Base-by-base conservation (phyloP, 2,113 vertebrate genomes). In the Pseudolaguvia tuberculata region DNA sequence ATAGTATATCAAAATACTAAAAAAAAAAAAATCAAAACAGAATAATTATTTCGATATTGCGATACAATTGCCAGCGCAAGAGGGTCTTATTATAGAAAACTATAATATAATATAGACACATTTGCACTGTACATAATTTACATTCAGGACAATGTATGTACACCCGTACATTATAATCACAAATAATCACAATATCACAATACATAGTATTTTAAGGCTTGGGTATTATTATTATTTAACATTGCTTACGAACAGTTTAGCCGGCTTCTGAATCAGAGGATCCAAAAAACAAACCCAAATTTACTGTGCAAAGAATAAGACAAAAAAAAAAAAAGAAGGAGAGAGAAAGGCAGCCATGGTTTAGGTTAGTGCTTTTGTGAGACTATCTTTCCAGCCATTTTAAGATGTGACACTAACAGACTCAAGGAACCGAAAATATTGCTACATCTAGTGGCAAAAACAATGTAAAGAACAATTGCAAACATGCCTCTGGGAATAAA, bases 181-280 rank as follows among this genome's bases (percentile, higher is more conserved):
- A 85, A 81, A 86, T 85, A 88, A 85, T 91, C 86, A 88, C 88
- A 88, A 90, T 90, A 90, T 90, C 84, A 88, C 88, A 91, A 91
- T 90, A 90, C 88, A 91, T 89, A 91, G 89, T 91, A 91, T 91
- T 90, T 91, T 88, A 90, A 89, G 87, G 86, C 89, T 87, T 90
- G 85, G 86, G 86, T 85, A 45, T 27, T 27, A n/a, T 17, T 57
- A 75, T 83, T 62, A 25, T 75, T 66, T 55, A 51, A 77, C 61
- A 62, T 80, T 75, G 69, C 78, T 76, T 66, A 67, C 65, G 63
- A 75, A 72, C 62, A 72, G 70, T 78, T 86, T 83, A 78, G 77
- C 78, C 70, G 82, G 86, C 83, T 83, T 86, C 77, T 84, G 84
- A 85, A 89, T 87, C 83, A 87, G 85, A 84, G 85, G 79, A 70